Percentiles rank a stretch among this genome's conserved stretches.
These are phyloP conservation scores for Axea sp. DNA, from an alignment of 2,888 invertebrate genomes.

Conservation along the genomic window DNA sequence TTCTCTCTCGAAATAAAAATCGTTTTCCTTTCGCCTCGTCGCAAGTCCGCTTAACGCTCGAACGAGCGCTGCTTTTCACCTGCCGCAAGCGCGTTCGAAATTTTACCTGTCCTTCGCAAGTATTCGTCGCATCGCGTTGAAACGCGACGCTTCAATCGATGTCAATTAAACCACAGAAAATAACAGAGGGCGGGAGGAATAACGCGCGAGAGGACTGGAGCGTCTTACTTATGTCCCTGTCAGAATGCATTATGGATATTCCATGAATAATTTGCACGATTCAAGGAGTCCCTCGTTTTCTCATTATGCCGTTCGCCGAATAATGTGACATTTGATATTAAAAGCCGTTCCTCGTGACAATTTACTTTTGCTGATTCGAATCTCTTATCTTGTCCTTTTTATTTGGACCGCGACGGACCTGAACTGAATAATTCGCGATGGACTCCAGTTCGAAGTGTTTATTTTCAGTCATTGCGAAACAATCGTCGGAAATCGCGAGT, in stretches of 20 bases:
- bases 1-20: slow-evolving; percentile 1
- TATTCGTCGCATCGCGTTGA: slow-evolving; percentile 25
- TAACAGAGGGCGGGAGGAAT: slow-evolving; percentile 5
- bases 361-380: slow-evolving; percentile 12
- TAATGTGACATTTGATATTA: slow-evolving; percentile 47
- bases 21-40: no score
- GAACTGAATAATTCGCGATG: slow-evolving; percentile 18
- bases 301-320: slow-evolving; percentile 30
- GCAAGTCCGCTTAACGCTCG: background rate
- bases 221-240: slow-evolving; percentile 50
- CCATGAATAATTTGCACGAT: slow-evolving; percentile 54
- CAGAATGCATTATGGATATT: slow-evolving; percentile 55
- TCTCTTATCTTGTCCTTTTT: slow-evolving; percentile 6
- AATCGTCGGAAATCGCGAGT: no score
- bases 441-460: background rate
- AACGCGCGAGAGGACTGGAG: slow-evolving; percentile 16
- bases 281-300: slow-evolving; percentile 39
- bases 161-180: slow-evolving; percentile 53
- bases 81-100: background rate
- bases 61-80: slow-evolving; percentile 14
- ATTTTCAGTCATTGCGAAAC: no score
- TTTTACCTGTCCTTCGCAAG: background rate
- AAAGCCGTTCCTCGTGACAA: slow-evolving; percentile 42
- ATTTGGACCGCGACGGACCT: slow-evolving; percentile 6
- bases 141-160: slow-evolving; percentile 40